Evolutionary conservation across 2,797 vertebrate genomes (phyloP), one percentile per base, ranked within the genome.

Genomic region (Mormyrops boulengeri): DNA sequence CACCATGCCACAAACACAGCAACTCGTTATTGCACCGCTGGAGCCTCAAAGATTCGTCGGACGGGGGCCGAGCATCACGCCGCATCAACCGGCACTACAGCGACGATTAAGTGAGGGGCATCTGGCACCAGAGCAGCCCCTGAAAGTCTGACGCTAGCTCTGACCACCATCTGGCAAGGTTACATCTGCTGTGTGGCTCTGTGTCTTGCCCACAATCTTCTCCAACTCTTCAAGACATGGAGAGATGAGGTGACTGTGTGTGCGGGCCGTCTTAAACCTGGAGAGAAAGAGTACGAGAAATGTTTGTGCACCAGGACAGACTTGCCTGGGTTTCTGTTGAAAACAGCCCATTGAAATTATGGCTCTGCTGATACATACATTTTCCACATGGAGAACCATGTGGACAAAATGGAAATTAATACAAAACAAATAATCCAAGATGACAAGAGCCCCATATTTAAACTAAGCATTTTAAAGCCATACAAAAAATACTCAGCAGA

Each of bases 171-270:
- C 19, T 5, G 49, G 44, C 4, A n/a, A 90, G 66, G 90, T 8
- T 0, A 52, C 84, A 77, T 86, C 91, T 8, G 85, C 85, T 89
- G 12, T 12, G 53, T 50, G 6, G 53, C 90, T 91, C 2, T 91
- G 52, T 0, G 85, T 17, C 52, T 91, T 91, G 90, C 89, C 92
- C 88, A 95, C 85, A 49, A 95, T 93, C 91, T 93, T 95, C 85
- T 95, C 91, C 93, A 96, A 73, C 90, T 95, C 91, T 22, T 93
- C 88, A 62, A 96, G 89, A 57, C 95, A 96, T 0, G 94, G 94
- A 0, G 52, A 66, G n/a, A 96, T 92, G 5, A 92, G 89, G 41
- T 91, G 93, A 87, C 93, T 95, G 77, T 95, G 93, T 2, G 91
- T 84, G 90, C 93, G 94, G 85, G 95, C 95, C 91, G 92, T 90